Base-by-base conservation (phyloP, 2,888 invertebrate genomes). In the Cheiracanthium punctorium region DNA sequence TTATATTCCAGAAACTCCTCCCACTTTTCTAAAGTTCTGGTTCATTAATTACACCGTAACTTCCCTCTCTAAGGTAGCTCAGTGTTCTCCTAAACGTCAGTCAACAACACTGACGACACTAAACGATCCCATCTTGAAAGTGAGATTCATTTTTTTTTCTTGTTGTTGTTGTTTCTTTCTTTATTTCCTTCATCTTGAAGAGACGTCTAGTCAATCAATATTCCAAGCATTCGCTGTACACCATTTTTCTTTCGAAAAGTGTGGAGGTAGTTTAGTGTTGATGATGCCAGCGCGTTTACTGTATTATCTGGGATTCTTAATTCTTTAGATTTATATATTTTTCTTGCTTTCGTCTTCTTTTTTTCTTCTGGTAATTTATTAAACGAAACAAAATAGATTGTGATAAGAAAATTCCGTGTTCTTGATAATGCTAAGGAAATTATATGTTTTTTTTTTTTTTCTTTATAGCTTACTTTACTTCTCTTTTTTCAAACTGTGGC, bases 171-270 rank as follows among this genome's bases (percentile, higher is more conserved):
- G 1, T 48, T 7, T 7, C 43, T 48, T 48, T 48, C 14, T 48
- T 17, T n/a, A 5, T 24, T 24, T 24, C 58, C 58, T 7, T 17
- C 8, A 58, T 20, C 58, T n/a, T n/a, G n/a, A n/a, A n/a, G n/a
- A 12, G 58, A 58, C 58, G 58, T 58, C 58, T 24, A 58, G 58
- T 58, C 58, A 58, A 58, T 58, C 24, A 58, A 58, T 58, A 58
- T 58, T 20, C 58, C 58, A 20, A 24, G 58, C 58, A 58, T 4
- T 24, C 24, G 5, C 58, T 58, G 1, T 5, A 5, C 24, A 12
- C 58, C 20, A 58, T 58, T 58, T 58, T 58, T 58, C 58, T 58
- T 58, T 24, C 58, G 14, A 58, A 24, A 20, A 24, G 4, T 20
- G 24, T 24, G 48, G 48, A 2, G 24, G 20, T 24, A 12, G 1